phyloP scores from a whole-genome alignment of 2,797 vertebrate species.

The Eulemur coronatus region DNA sequence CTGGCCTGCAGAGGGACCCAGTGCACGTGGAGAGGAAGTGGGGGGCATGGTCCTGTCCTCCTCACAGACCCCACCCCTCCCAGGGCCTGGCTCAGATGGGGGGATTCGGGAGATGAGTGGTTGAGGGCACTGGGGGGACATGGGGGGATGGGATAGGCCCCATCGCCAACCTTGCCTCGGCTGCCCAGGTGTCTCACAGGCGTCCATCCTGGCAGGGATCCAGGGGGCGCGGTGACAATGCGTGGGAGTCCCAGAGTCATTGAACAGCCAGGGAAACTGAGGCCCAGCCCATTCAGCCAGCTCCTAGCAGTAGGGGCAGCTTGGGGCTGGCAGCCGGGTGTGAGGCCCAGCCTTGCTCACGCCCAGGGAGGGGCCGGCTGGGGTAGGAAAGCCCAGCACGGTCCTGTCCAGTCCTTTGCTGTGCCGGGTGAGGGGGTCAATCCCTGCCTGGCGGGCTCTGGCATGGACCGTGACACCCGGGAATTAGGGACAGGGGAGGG shows the following conservation, averaged over 20 bases:
- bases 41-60: not conserved
- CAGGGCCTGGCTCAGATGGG: not conserved
- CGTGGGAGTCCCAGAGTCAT: fast-evolving
- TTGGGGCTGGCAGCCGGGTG: not conserved
- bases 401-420: not conserved
- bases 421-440: no score
- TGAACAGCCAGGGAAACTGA: not conserved
- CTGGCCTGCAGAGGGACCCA: not conserved
- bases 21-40: fast-evolving
- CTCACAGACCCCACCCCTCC: not conserved
- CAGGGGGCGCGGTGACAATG: fast-evolving
- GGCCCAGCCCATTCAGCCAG: not conserved
- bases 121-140: not conserved
- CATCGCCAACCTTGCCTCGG: fast-evolving
- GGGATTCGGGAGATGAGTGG: no score
- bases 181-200: not conserved
- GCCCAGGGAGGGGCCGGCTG: no score
- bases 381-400: not conserved
- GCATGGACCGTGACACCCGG: not conserved
- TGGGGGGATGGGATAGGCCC: not conserved
- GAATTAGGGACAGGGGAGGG: not conserved
- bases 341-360: not conserved
- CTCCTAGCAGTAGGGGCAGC: not conserved
- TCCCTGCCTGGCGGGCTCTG: not conserved
- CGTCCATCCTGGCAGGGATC: not conserved